Base-by-base conservation (phyloP, 2,797 vertebrate species). In the Echiichthys vipera region DNA sequence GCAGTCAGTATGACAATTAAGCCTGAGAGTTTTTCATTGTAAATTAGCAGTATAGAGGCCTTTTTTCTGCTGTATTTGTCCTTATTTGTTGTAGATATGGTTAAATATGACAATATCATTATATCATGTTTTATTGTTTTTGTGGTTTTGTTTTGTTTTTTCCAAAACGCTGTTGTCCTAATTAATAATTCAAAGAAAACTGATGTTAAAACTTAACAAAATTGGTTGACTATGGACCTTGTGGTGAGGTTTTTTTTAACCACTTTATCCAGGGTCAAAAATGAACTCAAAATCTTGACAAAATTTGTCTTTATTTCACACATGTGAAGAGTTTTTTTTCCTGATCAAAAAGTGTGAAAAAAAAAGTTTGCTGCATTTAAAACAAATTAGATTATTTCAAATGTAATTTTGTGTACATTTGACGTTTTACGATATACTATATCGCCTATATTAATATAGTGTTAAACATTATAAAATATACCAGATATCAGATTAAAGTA, bases 1-100 rank as follows among this genome's bases (percentile, higher is more conserved):
- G 53, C 56, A 36, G 37, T 63, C 43, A 9, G 29, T 74, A 30
- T 68, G 77, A 56, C 68, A 79, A 78, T 78, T 69, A 74, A 36
- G 40, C 50, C 64, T 54, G 67, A 55, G 32, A 73, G 69, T 58
- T 71, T 68, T 69, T 51, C 25, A 11, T 77, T 69, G 55, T 83
- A 68, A 79, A 80, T 81, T 65, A 88, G 51, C 71, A 55, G 62
- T 47, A 59, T 34, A 71, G 65, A 66, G 54, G 40, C 65, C 54
- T 53, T 24, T 71, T n/a, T 56, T 42, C 37, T 65, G 39, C 45
- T 68, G 63, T 65, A 75, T 73, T 39, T 58, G 22, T 17, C 53
- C 40, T 64, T 79, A 84, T 84, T 82, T 85, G 25, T 76, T 50
- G 29, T 49, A 57, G 43, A 46, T 36, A 7, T 2, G n/a, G 40